Base-by-base conservation (phyloP, 2,113 vertebrate species). In the Lasiurus cinereus region DNA sequence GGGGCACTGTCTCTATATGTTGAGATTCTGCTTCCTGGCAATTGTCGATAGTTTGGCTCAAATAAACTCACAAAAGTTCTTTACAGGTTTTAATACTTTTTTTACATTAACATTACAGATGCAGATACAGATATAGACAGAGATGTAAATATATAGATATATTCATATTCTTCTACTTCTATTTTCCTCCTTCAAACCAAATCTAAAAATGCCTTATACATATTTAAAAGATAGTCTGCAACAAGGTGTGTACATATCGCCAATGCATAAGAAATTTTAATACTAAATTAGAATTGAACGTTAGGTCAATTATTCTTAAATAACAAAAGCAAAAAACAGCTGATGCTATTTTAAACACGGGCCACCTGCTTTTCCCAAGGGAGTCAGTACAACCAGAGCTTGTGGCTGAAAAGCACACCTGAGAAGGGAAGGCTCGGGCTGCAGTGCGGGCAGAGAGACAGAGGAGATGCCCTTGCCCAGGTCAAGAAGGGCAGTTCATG, bases 271-370 rank as follows among this genome's bases (percentile, higher is more conserved):
- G 39, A 24, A 52, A 12, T 6, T 18, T 18, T 76, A 62, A 43
- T 62, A 13, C 39, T 70, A 62, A 82, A 62, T 29, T 43, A 43
- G 56, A 82, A 29, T 29, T 39, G 56, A 91, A 54, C 70, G 79
- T 69, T 79, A 50, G 24, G 43, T 50, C 52, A 83, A 56, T 76
- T 79, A 59, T 54, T 18, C 70, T 70, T 72, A 33, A 31, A 46
- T 3, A 59, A 24, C 21, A 24, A 24, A 59, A 22, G 11, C 8
- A 59, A 59, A 77, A 91, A 87, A 69, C 39, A 43, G 74, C 19
- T 78, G 78, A 78, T 31, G 39, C 56, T 79, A 6, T 85, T 85
- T 69, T 96, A 89, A 95, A 88, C 39, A 73, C 8, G 91, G 83
- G 19, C 78, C n/a, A 62, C 59, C 50, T 80, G 66, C 39, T 85